Evolutionary conservation across 2,797 vertebrate genomes (phyloP).

Genomic region (Protonibea diacanthus): DNA sequence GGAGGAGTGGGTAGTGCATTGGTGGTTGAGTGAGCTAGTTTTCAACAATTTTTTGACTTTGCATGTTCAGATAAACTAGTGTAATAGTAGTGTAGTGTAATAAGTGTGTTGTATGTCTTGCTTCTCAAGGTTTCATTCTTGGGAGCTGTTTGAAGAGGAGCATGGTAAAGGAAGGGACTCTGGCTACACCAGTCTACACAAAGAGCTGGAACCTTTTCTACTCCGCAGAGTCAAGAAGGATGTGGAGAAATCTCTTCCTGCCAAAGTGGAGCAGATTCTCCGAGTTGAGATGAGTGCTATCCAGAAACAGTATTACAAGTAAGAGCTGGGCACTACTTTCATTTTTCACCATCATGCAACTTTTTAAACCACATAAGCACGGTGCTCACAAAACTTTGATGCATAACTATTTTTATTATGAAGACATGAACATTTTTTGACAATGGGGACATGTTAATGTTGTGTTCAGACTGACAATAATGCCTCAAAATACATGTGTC

Average conservation of each 20-base stretch:
- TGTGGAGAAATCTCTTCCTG: conserved; percentile 98
- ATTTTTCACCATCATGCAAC: background rate
- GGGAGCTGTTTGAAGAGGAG: conserved; percentile 98
- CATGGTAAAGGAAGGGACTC: conserved; percentile 97
- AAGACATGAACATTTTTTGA: background rate
- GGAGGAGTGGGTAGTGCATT: no score
- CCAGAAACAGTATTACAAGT: conserved; percentile 94
- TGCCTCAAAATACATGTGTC: background rate
- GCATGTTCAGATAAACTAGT: no score
- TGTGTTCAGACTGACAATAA: background rate
- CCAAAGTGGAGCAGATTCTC: conserved; percentile 98
- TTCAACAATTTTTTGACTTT: no score
- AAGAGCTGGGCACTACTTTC: conserved; percentile 42
- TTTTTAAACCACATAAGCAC: background rate
- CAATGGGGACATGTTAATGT: background rate
- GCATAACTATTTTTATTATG: background rate
- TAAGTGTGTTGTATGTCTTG: conserved; percentile 2
- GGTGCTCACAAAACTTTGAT: background rate
- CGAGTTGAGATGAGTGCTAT: conserved; percentile 98
- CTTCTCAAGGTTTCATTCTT: conserved; percentile 93
- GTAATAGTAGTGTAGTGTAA: no score
- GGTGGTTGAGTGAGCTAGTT: no score
- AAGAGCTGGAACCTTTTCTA: conserved; percentile 97
- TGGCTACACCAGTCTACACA: conserved; percentile 97
- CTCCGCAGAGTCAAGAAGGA: conserved; percentile 98